Evolutionary conservation across 2,888 invertebrate species (phyloP), one percentile per base, ranked within the genome.

Genomic region (Cataglyphis cursor): DNA sequence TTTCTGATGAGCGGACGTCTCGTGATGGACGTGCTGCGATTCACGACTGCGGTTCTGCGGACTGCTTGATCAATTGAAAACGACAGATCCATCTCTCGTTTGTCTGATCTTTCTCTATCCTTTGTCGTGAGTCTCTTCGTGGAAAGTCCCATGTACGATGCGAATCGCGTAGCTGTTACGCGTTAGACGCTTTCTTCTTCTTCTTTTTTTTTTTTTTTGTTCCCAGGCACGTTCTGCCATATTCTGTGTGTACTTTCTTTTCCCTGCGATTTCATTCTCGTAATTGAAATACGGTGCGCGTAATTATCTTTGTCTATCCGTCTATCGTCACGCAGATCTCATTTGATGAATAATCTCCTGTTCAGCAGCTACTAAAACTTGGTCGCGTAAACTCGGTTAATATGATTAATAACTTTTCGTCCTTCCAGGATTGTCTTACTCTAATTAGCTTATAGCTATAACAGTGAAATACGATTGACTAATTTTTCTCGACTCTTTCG

Each of bases 121-220:
- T 62, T 51, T 66, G 54, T 51, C 84, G 48, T 87, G 61, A 82
- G 74, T 89, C 86, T 59, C 87, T 72, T 83, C 73, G 68, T 74
- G 28, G 24, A 74, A 51, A 78, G 73, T 87, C 84, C 76, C 85
- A 87, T 82, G 80, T 85, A 81, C 44, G 84, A 68, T 48, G 90
- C 92, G 93, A 93, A 92, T 93, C 92, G 91, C 92, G 93, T 92
- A 93, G 93, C 86, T 89, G 93, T 93, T 93, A 93, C 93, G 91
- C 93, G 92, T 93, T 92, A 92, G 91, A 91, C 93, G 91, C 91
- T 80, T 51, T 38, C 51, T 66, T 75, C n/a, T 48, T 24, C 21
- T 18, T 76, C 3, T 12, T 66, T 12, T 35, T 78, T 6, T 12
- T 61, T 18, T 35, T 15, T 64, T 15, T 62, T 31, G 54, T 28